Evolutionary conservation across 2,888 invertebrate species (phyloP).

Genomic region (Thecocarcelia acutangulata): DNA sequence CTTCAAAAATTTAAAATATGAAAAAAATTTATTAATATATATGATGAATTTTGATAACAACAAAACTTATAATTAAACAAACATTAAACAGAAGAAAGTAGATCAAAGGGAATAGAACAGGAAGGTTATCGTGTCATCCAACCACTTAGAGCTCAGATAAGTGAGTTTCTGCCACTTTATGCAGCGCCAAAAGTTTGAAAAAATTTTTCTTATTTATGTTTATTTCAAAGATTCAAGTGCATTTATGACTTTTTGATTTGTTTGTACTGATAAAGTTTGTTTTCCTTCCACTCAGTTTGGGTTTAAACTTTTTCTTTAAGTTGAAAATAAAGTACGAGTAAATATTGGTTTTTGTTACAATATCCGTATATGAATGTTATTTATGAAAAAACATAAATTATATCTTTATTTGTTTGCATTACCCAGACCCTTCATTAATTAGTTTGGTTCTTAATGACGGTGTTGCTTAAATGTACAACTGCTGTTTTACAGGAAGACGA

Average conservation of each 20-base stretch:
- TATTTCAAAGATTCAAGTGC: slow-evolving; percentile 9
- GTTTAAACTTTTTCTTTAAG: neutral
- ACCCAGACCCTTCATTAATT: neutral
- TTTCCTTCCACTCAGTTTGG: neutral
- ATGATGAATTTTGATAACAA: neutral
- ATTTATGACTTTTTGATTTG: slow-evolving; percentile 38
- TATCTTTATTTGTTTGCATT: neutral
- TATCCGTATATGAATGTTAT: slow-evolving; percentile 20
- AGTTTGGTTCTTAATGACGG: too few species aligned
- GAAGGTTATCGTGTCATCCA: slow-evolving; percentile 38
- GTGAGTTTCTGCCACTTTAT: neutral
- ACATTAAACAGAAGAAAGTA: neutral
- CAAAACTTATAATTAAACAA: slow-evolving; percentile 13
- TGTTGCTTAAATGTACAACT: too few species aligned
- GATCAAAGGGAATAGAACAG: neutral
- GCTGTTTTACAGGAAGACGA: too few species aligned
- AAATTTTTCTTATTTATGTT: slow-evolving; percentile 1
- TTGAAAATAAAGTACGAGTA: too few species aligned
- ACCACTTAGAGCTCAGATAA: neutral
- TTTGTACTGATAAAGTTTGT: slow-evolving; percentile 36
- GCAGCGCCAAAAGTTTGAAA: neutral
- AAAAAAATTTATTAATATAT: too few species aligned
- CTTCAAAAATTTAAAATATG: too few species aligned
- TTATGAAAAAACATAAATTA: slow-evolving; percentile 45
- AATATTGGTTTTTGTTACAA: too few species aligned